These are phyloP conservation scores for Coreius guichenoti DNA, from an alignment of 2,797 vertebrate genomes.

Conservation along the genomic window DNA sequence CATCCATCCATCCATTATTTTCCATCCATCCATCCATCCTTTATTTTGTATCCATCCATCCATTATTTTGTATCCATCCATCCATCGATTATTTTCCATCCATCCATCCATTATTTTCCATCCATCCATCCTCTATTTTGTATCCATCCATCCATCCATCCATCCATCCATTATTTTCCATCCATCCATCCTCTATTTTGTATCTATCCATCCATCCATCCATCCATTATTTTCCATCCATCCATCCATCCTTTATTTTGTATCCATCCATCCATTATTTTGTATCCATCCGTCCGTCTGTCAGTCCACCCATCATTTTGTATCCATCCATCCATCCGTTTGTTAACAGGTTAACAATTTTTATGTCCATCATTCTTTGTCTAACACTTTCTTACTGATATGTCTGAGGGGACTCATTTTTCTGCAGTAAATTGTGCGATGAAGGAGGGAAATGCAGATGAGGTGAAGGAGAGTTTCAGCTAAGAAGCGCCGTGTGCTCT, in stretches of 20 bases:
- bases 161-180: too few species aligned
- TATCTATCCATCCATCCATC: too few species aligned
- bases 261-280: background rate
- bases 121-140: too few species aligned
- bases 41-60: too few species aligned
- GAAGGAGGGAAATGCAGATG: background rate
- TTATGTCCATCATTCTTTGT: constrained; percentile 56
- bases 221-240: background rate
- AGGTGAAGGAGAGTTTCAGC: background rate
- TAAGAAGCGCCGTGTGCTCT: constrained; percentile 10
- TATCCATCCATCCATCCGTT: background rate
- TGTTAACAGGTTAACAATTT: constrained; percentile 12
- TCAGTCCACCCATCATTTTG: background rate
- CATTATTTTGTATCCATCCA: background rate
- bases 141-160: too few species aligned
- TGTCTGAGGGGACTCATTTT: background rate
- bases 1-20: too few species aligned
- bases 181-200: background rate
- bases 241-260: too few species aligned
- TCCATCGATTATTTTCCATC: too few species aligned
- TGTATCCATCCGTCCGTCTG: background rate
- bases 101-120: background rate
- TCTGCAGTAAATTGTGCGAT: background rate
- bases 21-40: constrained; percentile 60
- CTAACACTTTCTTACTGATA: background rate